These are phyloP conservation scores for Trinorchestia longiramus DNA, from an alignment of 1,140 invertebrate genomes.

Conservation along the genomic window DNA sequence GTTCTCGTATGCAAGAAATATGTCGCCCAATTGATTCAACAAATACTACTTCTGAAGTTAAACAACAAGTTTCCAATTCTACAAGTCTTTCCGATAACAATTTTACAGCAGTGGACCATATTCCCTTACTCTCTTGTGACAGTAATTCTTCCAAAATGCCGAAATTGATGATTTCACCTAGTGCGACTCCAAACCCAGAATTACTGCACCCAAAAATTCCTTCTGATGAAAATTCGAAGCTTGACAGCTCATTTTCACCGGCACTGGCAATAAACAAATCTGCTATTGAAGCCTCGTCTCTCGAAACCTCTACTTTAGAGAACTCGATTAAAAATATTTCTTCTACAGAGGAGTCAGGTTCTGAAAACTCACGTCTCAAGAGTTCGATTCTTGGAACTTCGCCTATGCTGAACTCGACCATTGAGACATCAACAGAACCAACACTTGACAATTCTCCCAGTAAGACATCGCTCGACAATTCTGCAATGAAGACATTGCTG, in stretches of 20 bases:
- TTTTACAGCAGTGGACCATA: not conserved
- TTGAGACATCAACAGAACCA: too few species aligned
- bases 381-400: not conserved
- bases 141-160: not conserved
- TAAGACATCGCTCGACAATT: not conserved
- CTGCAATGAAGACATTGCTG: not conserved
- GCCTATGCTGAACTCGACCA: not conserved
- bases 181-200: not conserved
- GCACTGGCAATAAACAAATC: not conserved
- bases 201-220: not conserved
- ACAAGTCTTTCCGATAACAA: not conserved
- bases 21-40: not conserved
- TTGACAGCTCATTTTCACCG: not conserved
- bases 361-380: not conserved
- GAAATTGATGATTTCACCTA: not conserved
- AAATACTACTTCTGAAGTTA: not conserved
- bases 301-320: not conserved
- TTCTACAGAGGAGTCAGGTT: not conserved
- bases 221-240: not conserved
- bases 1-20: not conserved
- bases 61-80: not conserved
- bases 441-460: not conserved
- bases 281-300: not conserved
- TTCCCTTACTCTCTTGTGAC: not conserved
- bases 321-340: not conserved